Percentiles rank a stretch among this genome's conserved stretches.
phyloP scores from a whole-genome alignment of 1,140 invertebrate genomes.

The Radopholus similis region DNA sequence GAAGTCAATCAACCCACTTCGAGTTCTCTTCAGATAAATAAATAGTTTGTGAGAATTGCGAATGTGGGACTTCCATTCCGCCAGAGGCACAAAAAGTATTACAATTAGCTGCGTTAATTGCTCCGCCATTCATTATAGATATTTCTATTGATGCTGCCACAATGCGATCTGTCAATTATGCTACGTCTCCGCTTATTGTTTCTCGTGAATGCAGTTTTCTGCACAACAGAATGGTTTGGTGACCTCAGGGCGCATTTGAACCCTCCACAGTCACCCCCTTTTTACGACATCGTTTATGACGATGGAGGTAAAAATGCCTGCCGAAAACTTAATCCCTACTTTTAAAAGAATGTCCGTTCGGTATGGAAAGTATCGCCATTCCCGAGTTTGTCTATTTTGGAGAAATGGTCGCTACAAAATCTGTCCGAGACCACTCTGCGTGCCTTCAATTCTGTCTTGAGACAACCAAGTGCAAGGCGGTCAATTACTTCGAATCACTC shows the following conservation, averaged over 20 bases:
- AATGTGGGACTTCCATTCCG: too few relatives aligned
- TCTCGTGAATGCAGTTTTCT: not conserved
- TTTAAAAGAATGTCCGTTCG: conserved; percentile 45
- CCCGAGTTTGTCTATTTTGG: conserved; percentile 60
- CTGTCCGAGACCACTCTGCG: conserved; percentile 48
- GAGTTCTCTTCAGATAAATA: too few relatives aligned
- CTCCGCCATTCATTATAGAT: too few relatives aligned
- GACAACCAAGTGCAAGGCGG: conserved; percentile 49
- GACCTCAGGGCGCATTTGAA: conserved; percentile 57
- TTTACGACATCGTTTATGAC: conserved; percentile 59
- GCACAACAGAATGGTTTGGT: conserved; percentile 60
- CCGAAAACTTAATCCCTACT: not conserved
- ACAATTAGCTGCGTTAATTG: too few relatives aligned
- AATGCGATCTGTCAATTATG: too few relatives aligned
- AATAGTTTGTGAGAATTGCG: too few relatives aligned
- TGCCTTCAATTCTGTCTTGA: conserved; percentile 51
- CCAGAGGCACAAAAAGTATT: not conserved
- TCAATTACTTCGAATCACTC: conserved; percentile 56
- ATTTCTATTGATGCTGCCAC: too few relatives aligned
- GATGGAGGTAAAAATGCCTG: conserved; percentile 39
- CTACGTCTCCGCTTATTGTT: too few relatives aligned
- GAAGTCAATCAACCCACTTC: too few relatives aligned
- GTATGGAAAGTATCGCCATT: conserved; percentile 54
- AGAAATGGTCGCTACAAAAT: conserved; percentile 55
- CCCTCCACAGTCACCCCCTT: conserved; percentile 45